These are phyloP conservation scores for Megaceryle alcyon DNA, from an alignment of 2,797 vertebrate species.

Conservation along the genomic window DNA sequence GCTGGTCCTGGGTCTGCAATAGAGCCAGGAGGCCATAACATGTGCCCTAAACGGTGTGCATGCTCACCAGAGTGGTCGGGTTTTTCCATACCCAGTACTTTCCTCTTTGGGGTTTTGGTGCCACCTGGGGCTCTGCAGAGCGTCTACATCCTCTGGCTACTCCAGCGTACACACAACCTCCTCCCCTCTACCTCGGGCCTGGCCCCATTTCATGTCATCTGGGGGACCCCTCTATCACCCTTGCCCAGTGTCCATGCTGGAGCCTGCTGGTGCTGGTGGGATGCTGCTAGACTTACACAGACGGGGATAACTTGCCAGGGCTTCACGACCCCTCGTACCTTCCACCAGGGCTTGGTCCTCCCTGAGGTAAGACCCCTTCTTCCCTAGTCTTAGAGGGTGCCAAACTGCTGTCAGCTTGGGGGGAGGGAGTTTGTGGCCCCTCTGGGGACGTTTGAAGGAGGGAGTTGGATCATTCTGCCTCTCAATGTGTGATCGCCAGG, in stretches of 20 bases:
- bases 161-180: background rate
- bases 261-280: background rate
- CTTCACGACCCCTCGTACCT: fast-evolving
- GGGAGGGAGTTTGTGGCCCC: fast-evolving
- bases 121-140: fast-evolving
- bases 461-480: fast-evolving
- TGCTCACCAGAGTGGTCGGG: fast-evolving
- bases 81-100: no score
- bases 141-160: background rate
- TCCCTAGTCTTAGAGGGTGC: fast-evolving
- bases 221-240: fast-evolving
- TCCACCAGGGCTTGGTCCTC: background rate
- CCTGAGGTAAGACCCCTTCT: no score
- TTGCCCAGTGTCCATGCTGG: background rate
- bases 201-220: background rate
- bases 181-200: background rate
- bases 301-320: background rate
- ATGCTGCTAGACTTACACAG: fast-evolving
- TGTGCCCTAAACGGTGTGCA: background rate
- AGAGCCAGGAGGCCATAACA: background rate
- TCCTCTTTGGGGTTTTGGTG: background rate
- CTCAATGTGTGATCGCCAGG: fast-evolving
- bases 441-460: background rate
- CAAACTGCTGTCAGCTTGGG: fast-evolving
- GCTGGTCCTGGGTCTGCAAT: background rate